A percentile compares a stretch with the other conserved stretches of the same genome.
These are phyloP conservation scores for Balanococcus diminutus DNA, from an alignment of 2,888 invertebrate genomes.

Conservation along the genomic window DNA sequence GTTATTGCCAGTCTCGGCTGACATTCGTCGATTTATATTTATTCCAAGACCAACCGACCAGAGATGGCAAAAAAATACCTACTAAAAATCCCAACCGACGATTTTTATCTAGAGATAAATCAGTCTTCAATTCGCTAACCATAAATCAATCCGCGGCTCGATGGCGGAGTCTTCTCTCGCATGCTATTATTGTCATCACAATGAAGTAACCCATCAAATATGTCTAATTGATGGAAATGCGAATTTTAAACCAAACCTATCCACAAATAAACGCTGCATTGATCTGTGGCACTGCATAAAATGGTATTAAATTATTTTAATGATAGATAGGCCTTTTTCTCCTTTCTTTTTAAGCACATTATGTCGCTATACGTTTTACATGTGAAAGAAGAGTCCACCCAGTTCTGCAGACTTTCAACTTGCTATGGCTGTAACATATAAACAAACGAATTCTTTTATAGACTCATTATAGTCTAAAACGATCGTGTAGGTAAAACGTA, in stretches of 20 bases:
- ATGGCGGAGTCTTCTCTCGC: neutral
- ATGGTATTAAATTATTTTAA: conserved; percentile 11
- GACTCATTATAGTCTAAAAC: neutral
- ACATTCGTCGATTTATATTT: conserved; percentile 44
- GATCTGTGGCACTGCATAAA: neutral
- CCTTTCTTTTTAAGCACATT: neutral
- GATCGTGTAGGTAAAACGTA: conserved; percentile 17
- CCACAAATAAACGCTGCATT: neutral
- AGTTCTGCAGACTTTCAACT: neutral
- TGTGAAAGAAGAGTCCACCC: neutral
- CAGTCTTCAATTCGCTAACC: conserved; percentile 20
- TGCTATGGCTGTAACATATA: neutral
- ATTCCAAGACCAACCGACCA: neutral
- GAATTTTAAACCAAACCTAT: neutral
- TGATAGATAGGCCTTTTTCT: neutral
- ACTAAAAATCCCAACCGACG: conserved; percentile 44
- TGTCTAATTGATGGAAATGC: conserved; percentile 53
- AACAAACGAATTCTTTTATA: conserved; percentile 17
- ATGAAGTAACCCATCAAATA: conserved; percentile 44
- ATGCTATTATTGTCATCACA: conserved; percentile 43
- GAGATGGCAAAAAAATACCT: neutral
- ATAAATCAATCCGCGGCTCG: neutral
- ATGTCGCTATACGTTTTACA: neutral
- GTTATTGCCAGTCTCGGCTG: conserved; percentile 25
- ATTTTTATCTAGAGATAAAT: conserved; percentile 50